phyloP scores from a whole-genome alignment of 2,797 vertebrate genomes.

The Rhynchotus rufescens region DNA sequence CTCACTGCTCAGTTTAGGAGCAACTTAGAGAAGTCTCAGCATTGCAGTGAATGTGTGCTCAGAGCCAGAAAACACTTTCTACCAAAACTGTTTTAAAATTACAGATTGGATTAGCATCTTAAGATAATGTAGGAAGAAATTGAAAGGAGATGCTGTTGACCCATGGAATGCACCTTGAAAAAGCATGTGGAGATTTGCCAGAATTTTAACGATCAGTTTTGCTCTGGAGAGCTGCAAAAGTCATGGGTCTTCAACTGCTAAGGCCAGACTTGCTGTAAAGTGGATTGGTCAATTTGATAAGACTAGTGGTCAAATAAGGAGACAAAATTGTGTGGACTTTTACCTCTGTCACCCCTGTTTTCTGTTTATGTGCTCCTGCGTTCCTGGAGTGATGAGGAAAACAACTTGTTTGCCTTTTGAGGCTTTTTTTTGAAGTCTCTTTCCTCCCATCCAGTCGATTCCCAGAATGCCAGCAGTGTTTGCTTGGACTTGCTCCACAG shows the following conservation, averaged over 20 bases:
- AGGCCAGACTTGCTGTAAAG: neutral
- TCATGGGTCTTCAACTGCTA: neutral
- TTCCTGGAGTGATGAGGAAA: constrained; percentile 43
- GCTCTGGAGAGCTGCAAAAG: neutral
- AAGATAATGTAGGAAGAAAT: neutral
- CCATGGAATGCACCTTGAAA: neutral
- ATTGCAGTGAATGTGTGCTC: neutral
- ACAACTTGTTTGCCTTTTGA: constrained; percentile 45
- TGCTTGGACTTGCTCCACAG: constrained; percentile 46
- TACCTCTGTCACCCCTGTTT: neutral
- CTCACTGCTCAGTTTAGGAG: neutral
- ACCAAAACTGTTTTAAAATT: neutral
- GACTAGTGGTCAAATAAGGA: neutral
- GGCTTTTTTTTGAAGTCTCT: constrained; percentile 12
- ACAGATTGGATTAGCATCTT: fast-evolving
- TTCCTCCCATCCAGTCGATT: constrained; percentile 32
- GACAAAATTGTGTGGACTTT: constrained; percentile 26
- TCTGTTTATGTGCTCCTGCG: constrained; percentile 57
- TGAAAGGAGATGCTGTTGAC: neutral
- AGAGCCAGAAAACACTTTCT: neutral
- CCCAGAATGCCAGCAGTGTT: constrained; percentile 42
- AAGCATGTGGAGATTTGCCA: neutral
- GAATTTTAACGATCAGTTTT: neutral
- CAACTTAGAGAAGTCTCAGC: fast-evolving
- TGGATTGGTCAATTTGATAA: neutral